phyloP scores from a whole-genome alignment of 2,888 invertebrate species.

The Scaptomyza parva region DNA sequence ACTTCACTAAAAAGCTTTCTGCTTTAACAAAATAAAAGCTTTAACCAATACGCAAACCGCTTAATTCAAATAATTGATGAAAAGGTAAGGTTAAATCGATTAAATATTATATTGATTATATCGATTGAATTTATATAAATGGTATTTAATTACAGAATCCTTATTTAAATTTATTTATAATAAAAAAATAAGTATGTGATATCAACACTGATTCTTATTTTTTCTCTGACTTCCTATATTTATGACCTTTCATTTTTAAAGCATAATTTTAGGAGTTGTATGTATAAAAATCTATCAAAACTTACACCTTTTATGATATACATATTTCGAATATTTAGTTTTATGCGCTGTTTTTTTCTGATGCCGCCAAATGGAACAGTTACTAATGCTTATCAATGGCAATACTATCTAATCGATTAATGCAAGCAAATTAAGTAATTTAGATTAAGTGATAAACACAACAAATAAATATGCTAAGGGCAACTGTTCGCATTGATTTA shows the following conservation, averaged over 20 bases:
- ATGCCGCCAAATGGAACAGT: conserved; percentile 1
- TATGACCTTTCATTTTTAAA: not conserved
- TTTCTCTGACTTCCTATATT: too few species aligned
- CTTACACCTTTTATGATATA: too few species aligned
- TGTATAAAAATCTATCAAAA: too few species aligned
- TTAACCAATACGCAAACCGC: not conserved
- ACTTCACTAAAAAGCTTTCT: conserved; percentile 6
- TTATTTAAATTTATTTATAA: not conserved
- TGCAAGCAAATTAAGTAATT: conserved; percentile 45
- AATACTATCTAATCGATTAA: conserved; percentile 42
- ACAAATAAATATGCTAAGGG: conserved; percentile 38
- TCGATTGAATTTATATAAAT: too few species aligned
- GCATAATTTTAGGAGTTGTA: too few species aligned
- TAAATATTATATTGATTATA: too few species aligned
- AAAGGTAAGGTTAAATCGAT: too few species aligned
- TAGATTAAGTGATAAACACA: conserved; percentile 47
- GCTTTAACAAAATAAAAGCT: conserved; percentile 33
- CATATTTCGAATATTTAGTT: not conserved
- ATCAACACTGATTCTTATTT: too few species aligned
- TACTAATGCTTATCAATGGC: conserved; percentile 22
- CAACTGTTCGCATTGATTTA: conserved; percentile 56
- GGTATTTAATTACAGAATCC: too few species aligned
- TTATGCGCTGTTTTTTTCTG: conserved; percentile 1
- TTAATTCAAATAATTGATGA: not conserved
- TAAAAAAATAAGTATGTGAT: too few species aligned